Conservation (phyloP, 2,113 vertebrate genomes). For the Dromiciops gliroides region DNA sequence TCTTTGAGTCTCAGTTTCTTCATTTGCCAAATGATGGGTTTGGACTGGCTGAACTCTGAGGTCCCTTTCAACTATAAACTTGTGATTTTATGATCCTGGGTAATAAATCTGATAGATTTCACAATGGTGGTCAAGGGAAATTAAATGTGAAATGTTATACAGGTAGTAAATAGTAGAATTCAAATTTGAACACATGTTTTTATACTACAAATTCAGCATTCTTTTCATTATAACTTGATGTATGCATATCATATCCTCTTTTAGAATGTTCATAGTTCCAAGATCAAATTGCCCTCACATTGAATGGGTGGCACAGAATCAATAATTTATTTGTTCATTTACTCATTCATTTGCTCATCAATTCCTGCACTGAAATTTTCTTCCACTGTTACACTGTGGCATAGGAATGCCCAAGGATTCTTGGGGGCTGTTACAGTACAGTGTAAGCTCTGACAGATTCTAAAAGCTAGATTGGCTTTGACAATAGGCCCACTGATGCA, state of each 20-base stretch:
- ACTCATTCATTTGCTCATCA: background rate
- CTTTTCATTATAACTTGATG: background rate
- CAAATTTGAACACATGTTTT: background rate
- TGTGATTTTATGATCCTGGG: background rate
- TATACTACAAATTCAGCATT: background rate
- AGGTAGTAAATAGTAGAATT: background rate
- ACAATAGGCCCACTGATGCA: background rate
- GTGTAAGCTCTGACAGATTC: background rate
- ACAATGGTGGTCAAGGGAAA: background rate
- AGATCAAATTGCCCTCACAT: background rate
- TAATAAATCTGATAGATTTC: background rate
- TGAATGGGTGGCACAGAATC: background rate
- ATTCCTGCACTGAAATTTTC: background rate
- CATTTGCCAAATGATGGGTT: background rate
- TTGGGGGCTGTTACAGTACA: background rate
- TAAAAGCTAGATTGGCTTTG: background rate
- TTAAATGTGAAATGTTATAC: background rate
- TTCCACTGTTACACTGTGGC: background rate
- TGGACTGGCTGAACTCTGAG: background rate
- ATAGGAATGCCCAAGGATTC: background rate
- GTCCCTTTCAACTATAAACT: background rate
- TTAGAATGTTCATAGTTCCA: background rate
- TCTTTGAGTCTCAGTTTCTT: background rate
- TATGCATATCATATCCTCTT: background rate
- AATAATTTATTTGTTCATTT: background rate